These are phyloP conservation scores for Eupithecia subumbrata DNA, from an alignment of 2,888 invertebrate species.

Conservation along the genomic window DNA sequence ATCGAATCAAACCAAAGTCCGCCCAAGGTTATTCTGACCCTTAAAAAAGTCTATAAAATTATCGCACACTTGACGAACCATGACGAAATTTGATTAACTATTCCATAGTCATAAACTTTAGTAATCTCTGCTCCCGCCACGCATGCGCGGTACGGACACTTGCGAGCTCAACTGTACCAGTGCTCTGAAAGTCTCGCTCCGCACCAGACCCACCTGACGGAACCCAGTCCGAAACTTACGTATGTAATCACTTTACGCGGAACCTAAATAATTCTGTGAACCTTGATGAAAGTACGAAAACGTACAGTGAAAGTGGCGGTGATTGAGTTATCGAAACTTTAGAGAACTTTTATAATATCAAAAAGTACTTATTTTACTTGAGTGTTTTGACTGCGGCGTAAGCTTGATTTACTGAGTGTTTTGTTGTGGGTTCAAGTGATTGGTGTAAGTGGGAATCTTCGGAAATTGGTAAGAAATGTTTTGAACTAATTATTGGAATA, in stretches of 20 bases:
- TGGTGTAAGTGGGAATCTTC: background rate
- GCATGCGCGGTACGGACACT: slow-evolving; percentile 43
- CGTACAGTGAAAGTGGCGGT: slow-evolving; percentile 2
- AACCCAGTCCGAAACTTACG: slow-evolving; percentile 23
- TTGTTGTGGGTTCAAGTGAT: slow-evolving; percentile 6
- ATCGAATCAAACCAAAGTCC: background rate
- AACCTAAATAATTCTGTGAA: background rate
- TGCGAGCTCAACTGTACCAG: slow-evolving; percentile 45
- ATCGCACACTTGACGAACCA: slow-evolving; percentile 43
- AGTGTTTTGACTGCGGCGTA: background rate
- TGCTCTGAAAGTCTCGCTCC: slow-evolving; percentile 46
- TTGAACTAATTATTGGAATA: background rate
- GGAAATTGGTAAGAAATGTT: slow-evolving; percentile 7
- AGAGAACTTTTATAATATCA: slow-evolving; percentile 1
- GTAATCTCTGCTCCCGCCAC: slow-evolving; percentile 41
- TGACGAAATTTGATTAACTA: slow-evolving; percentile 46
- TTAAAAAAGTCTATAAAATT: slow-evolving; percentile 14
- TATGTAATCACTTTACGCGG: slow-evolving; percentile 7
- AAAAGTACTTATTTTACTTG: background rate
- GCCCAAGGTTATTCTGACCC: background rate
- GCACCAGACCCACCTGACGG: slow-evolving; percentile 39
- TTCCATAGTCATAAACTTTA: slow-evolving; percentile 40
- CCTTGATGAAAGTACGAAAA: slow-evolving; percentile 7
- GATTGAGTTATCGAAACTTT: background rate
- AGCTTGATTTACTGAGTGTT: slow-evolving; percentile 7